Base-by-base conservation (phyloP, 2,888 invertebrate genomes). In the Eristalinus aeneus region DNA sequence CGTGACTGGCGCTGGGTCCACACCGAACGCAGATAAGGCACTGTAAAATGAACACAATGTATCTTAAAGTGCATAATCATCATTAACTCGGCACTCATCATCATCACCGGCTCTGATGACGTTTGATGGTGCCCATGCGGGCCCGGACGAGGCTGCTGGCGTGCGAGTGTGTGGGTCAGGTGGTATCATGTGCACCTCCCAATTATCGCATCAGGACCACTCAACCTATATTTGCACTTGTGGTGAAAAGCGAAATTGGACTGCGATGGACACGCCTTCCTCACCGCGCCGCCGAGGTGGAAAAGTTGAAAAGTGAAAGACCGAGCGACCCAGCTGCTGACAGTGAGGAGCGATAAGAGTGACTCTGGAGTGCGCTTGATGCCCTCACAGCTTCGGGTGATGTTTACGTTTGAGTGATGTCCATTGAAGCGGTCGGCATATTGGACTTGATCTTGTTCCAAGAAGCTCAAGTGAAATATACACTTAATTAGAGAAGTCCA, bases 161-260 rank as follows among this genome's bases (percentile, higher is more conserved):
- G 71, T 32, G 74, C 69, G 27, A 78, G 20, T 23, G 4, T n/a
- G 22, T 34, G 16, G 23, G 72, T 53, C 31, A 32, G 27, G 31
- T 20, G 32, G 64, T 63, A 71, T 79, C 65, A 74, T 60, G 23
- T 69, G 53, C 46, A 85, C 68, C 85, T 34, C 82, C 65, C 82
- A 82, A 86, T 86, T 86, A 77, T 82, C 81, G 54, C 77, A 86
- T 86, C 81, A 86, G 81, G 69, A 69, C 68, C 69, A 78, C 82
- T 86, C 86, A 78, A 82, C 86, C 86, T 86, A 81, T 86, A 86
- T 86, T 86, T 86, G 86, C 77, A 82, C 67, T 86, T 86, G n/a
- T n/a, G 64, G 74, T 78, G 86, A 67, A 86, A 86, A 86, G 86
- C 71, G 86, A 86, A 86, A 86, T 78, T 86, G 58, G 74, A 71